These are phyloP conservation scores for Alaudala cheleensis DNA, from an alignment of 2,113 vertebrate genomes.

Conservation along the genomic window DNA sequence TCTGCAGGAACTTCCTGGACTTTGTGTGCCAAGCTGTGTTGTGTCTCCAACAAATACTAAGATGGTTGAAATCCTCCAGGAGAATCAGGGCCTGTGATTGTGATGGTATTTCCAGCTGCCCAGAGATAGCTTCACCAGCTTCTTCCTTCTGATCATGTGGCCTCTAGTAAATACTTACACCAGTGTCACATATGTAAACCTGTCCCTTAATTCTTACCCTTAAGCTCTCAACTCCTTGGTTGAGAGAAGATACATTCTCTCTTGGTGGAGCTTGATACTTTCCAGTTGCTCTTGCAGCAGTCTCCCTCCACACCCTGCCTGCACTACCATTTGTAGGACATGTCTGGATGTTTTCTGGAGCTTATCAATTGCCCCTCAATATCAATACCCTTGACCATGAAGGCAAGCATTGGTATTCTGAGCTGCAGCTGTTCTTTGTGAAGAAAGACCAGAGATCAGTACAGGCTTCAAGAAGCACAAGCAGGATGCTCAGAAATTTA, in stretches of 20 bases:
- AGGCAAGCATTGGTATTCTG: neutral
- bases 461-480: neutral
- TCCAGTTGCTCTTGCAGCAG: neutral
- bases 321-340: neutral
- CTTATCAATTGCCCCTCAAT: neutral
- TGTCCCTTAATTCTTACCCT: neutral
- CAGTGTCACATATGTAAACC: neutral
- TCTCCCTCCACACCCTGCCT: neutral
- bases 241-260: neutral
- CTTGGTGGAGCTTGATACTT: neutral
- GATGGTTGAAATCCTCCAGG: neutral
- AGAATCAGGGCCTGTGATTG: neutral
- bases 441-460: neutral
- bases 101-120: neutral
- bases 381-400: neutral
- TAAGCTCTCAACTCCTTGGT: rapidly evolving
- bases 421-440: neutral
- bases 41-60: neutral
- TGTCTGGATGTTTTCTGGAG: neutral
- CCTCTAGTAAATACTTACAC: neutral
- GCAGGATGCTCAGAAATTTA: neutral
- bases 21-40: neutral
- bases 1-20: neutral
- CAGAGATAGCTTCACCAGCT: too few relatives aligned
- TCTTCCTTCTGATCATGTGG: neutral